These are phyloP conservation scores for Chamaetylas fuelleborni DNA, from an alignment of 2,113 vertebrate genomes.

Conservation along the genomic window DNA sequence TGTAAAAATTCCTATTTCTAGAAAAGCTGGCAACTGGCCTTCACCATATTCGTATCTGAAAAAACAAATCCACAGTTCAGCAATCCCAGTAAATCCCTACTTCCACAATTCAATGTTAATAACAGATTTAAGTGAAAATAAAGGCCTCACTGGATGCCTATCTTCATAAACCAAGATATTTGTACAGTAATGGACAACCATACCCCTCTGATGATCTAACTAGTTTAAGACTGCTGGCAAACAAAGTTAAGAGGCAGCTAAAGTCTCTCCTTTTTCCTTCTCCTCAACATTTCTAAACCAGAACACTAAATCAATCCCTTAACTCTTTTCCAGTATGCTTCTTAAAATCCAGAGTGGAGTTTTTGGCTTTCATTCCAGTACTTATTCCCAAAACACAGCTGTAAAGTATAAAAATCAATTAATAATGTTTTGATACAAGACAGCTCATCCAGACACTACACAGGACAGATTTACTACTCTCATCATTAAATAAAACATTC, in stretches of 20 bases:
- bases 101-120: background rate
- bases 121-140: background rate
- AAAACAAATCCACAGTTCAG: background rate
- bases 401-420: slow-evolving; percentile 53
- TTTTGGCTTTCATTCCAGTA: slow-evolving; percentile 12
- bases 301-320: background rate
- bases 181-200: background rate
- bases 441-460: slow-evolving; percentile 33
- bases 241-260: background rate
- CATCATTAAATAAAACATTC: slow-evolving; percentile 9
- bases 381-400: slow-evolving; percentile 34
- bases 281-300: background rate
- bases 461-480: slow-evolving; percentile 30
- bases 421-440: slow-evolving; percentile 38
- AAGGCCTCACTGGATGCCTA: background rate
- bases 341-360: background rate
- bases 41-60: background rate
- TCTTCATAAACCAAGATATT: background rate
- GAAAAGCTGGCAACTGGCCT: background rate
- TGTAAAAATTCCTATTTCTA: background rate
- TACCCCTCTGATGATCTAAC: background rate
- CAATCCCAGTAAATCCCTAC: background rate
- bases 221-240: background rate
- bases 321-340: background rate
- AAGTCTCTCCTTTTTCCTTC: background rate